These are phyloP conservation scores for Zootoca vivipara DNA, from an alignment of 2,113 vertebrate species.

Conservation along the genomic window DNA sequence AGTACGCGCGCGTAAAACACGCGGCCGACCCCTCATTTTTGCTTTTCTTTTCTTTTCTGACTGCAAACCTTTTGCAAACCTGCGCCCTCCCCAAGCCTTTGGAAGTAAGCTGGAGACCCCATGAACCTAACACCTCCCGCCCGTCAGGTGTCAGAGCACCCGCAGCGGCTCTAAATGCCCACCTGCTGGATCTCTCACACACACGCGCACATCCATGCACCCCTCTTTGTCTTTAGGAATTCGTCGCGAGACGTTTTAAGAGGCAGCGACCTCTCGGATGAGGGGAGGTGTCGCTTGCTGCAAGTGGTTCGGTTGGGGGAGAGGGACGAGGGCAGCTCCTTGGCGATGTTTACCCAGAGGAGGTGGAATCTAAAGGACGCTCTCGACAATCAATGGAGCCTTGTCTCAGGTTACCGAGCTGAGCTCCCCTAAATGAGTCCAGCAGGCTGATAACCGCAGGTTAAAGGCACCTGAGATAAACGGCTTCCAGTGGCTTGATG, in stretches of 20 bases:
- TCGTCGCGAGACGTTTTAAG: neutral
- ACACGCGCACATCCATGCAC: neutral
- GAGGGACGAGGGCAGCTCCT: constrained; percentile 41
- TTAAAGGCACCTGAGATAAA: constrained; percentile 65
- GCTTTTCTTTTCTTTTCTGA: neutral
- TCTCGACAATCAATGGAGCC: constrained; percentile 57
- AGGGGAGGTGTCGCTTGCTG: neutral
- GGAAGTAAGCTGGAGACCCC: neutral
- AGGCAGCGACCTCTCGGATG: neutral
- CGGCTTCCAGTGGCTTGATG: constrained; percentile 32
- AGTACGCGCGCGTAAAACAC: neutral
- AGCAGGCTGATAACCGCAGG: constrained; percentile 63
- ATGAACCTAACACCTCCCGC: too few species aligned
- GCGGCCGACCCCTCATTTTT: neutral
- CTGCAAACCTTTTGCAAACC: neutral
- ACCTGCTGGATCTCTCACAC: neutral
- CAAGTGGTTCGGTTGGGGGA: neutral
- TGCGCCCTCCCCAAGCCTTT: neutral
- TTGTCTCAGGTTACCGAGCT: constrained; percentile 43
- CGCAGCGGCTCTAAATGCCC: neutral
- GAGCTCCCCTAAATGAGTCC: constrained; percentile 61
- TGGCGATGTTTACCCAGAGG: constrained; percentile 57
- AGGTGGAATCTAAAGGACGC: constrained; percentile 27
- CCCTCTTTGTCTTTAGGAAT: neutral
- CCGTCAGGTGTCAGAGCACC: neutral